Base-by-base conservation (phyloP, 2,888 invertebrate species). In the Allacma fusca region DNA sequence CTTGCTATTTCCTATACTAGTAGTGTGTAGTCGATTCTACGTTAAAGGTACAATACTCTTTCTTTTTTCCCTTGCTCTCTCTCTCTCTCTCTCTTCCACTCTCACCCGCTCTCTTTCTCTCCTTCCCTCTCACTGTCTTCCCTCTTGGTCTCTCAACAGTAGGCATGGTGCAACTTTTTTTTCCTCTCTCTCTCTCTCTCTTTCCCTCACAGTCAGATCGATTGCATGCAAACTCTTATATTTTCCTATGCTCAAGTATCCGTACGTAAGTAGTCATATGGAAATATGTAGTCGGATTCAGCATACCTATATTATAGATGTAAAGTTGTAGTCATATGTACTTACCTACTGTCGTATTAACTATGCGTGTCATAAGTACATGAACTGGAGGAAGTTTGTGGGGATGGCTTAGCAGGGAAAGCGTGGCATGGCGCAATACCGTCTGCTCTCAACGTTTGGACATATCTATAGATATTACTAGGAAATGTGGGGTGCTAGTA, bases 191-290 rank as follows among this genome's bases (percentile, higher is more conserved):
- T n/a, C n/a, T n/a, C n/a, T n/a, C n/a, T n/a, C n/a, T n/a, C n/a
- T n/a, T n/a, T n/a, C n/a, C n/a, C n/a, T n/a, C n/a, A n/a, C n/a
- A 28, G 34, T 16, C 70, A 71, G 70, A 71, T 71, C 70, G 70
- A 71, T 71, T 71, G 70, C 50, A 71, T 50, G 50, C 50, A 71
- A 71, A 71, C 70, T 44, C 28, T 7, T 34, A 34, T n/a, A n/a
- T n/a, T n/a, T n/a, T n/a, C n/a, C n/a, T n/a, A n/a, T n/a, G n/a
- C n/a, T n/a, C n/a, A n/a, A n/a, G n/a, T n/a, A n/a, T n/a, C n/a
- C n/a, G n/a, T n/a, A n/a, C n/a, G 44, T 13, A 16, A 44, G 44
- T 44, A 16, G 44, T n/a, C n/a, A n/a, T n/a, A n/a, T n/a, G n/a
- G n/a, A n/a, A n/a, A n/a, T n/a, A n/a, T n/a, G n/a, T n/a, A n/a